Percentiles rank a stretch among this genome's conserved stretches.
Conservation (phyloP, 2,888 invertebrate species). For the Chromoteleia sp. region DNA sequence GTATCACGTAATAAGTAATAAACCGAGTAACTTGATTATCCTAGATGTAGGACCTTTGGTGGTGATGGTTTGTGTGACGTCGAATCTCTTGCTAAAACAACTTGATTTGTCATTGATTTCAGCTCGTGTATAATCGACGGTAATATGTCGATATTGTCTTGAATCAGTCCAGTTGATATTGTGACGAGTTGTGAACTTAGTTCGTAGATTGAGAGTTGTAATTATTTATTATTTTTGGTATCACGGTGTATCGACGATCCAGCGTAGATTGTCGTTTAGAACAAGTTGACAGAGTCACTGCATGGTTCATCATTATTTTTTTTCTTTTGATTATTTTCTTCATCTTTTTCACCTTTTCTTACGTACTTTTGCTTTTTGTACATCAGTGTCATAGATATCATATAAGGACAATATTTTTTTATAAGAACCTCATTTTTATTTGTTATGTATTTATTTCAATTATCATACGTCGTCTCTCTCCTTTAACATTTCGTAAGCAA, state of each 20-base stretch:
- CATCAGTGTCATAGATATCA: constrained; percentile 55
- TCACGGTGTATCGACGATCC: constrained; percentile 64
- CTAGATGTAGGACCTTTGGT: constrained; percentile 77
- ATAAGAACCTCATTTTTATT: constrained; percentile 7
- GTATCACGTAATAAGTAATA: constrained; percentile 61
- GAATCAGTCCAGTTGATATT: constrained; percentile 69
- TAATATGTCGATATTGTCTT: constrained; percentile 70
- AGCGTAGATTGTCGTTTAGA: constrained; percentile 64
- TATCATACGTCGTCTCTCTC: constrained; percentile 9
- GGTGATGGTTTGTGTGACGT: constrained; percentile 82
- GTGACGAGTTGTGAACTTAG: constrained; percentile 75
- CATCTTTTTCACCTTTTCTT: constrained; percentile 10
- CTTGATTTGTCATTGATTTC: constrained; percentile 62
- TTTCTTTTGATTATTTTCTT: constrained; percentile 14
- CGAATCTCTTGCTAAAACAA: constrained; percentile 74
- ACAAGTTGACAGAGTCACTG: constrained; percentile 41
- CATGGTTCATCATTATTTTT: constrained; percentile 52
- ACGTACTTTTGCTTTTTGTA: constrained; percentile 46
- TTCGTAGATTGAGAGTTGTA: constrained; percentile 77
- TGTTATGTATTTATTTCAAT: constrained; percentile 1
- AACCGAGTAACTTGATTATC: constrained; percentile 61
- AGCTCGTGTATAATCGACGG: constrained; percentile 64
- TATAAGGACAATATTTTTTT: constrained; percentile 23
- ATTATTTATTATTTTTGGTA: constrained; percentile 57
- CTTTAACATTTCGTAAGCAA: constrained; percentile 23